phyloP scores from a whole-genome alignment of 2,113 vertebrate species.

The Elanoides forficatus region DNA sequence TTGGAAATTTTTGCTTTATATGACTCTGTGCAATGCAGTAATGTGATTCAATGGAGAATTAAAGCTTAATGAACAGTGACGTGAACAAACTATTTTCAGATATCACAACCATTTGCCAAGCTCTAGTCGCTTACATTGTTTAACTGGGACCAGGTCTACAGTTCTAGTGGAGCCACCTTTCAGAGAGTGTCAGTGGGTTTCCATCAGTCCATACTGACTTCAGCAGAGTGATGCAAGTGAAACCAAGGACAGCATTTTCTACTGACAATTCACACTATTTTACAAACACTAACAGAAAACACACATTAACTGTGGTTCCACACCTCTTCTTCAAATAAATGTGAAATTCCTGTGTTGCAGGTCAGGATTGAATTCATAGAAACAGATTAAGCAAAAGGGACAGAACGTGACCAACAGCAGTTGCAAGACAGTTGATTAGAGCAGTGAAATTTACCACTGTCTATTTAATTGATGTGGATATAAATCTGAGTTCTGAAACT shows the following conservation, averaged over 20 bases:
- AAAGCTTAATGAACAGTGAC: neutral
- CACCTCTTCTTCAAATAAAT: neutral
- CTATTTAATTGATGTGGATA: neutral
- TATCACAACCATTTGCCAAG: neutral
- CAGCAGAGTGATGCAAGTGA: neutral
- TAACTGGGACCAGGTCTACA: neutral
- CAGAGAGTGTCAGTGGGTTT: neutral
- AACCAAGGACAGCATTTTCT: neutral
- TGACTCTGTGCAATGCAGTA: neutral
- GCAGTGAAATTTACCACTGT: neutral
- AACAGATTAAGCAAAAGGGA: neutral
- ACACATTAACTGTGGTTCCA: neutral
- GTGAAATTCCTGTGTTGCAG: neutral
- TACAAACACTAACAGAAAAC: neutral
- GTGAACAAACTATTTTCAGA: neutral
- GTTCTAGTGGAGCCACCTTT: neutral
- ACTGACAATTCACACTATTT: neutral
- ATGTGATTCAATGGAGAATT: neutral
- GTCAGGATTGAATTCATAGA: neutral
- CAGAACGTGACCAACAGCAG: rapidly evolving
- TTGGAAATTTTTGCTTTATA: neutral
- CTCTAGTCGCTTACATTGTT: neutral
- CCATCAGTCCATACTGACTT: neutral
- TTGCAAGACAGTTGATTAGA: neutral
- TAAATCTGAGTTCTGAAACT: neutral